phyloP scores from a whole-genome alignment of 2,113 vertebrate species.

The Benitochromis conjunctus region DNA sequence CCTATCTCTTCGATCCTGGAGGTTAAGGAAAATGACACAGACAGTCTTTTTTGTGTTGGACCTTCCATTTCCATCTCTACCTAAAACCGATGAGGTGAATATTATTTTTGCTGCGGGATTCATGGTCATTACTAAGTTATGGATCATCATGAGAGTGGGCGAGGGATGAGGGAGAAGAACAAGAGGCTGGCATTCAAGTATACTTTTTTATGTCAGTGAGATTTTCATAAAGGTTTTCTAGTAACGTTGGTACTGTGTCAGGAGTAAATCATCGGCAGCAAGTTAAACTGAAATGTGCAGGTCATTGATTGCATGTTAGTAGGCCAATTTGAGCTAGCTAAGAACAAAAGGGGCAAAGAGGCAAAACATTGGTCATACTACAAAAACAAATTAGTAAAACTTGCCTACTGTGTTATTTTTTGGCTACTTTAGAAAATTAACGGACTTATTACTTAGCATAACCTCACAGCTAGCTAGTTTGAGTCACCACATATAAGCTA shows the following conservation, averaged over 20 bases:
- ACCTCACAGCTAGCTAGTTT: not conserved
- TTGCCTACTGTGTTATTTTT: not conserved
- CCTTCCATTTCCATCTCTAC: slow-evolving; percentile 20
- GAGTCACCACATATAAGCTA: not conserved
- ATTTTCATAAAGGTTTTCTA: not conserved
- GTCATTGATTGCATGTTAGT: not conserved
- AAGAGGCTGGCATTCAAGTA: not conserved
- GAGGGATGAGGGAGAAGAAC: not conserved
- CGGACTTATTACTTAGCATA: not conserved
- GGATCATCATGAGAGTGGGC: not conserved
- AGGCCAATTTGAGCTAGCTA: not conserved
- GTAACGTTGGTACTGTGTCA: not conserved
- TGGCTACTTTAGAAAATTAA: not conserved
- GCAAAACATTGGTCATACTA: not conserved
- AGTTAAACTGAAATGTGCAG: not conserved
- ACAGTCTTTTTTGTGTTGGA: not conserved
- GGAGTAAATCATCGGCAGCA: not conserved
- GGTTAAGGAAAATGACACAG: slow-evolving; percentile 21
- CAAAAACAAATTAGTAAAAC: not conserved
- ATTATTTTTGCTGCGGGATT: not conserved
- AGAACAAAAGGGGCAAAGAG: not conserved
- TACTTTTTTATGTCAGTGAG: not conserved
- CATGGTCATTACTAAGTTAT: slow-evolving; percentile 7
- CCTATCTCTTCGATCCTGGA: not conserved
- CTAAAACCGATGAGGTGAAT: slow-evolving; percentile 15